phyloP scores from a whole-genome alignment of 2,113 vertebrate species.

The Panthera tigris region DNA sequence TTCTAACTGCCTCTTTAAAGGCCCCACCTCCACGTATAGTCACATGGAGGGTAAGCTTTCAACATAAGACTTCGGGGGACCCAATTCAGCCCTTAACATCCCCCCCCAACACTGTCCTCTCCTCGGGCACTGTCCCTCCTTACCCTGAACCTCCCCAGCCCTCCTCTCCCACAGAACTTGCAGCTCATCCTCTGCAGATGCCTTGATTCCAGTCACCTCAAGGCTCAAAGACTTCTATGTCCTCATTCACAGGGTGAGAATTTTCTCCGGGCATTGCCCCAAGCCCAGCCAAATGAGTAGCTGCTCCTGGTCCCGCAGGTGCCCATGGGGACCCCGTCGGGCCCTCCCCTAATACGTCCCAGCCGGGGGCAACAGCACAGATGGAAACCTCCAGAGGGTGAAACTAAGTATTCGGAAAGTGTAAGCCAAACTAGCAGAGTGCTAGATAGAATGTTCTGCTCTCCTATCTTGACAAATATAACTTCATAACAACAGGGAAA shows the following conservation, averaged over 20 bases:
- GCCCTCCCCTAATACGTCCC: not conserved
- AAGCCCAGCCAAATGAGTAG: not conserved
- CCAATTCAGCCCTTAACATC: not conserved
- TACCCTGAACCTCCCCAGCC: too few relatives aligned
- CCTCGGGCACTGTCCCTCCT: rapidly evolving
- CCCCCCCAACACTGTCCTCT: not conserved
- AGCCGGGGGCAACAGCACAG: not conserved
- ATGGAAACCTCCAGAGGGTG: not conserved
- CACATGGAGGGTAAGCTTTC: not conserved
- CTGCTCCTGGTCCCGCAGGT: not conserved
- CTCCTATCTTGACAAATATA: not conserved
- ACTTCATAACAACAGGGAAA: not conserved
- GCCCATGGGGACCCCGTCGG: rapidly evolving
- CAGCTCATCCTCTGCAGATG: not conserved
- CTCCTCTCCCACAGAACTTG: not conserved
- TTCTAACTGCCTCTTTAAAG: not conserved
- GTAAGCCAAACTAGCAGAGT: too few relatives aligned
- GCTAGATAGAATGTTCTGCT: not conserved
- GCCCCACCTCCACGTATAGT: not conserved
- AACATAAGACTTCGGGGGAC: rapidly evolving
- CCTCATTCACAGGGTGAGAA: not conserved
- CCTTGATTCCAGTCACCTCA: not conserved
- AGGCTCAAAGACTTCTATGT: too few relatives aligned
- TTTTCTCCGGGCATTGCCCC: rapidly evolving
- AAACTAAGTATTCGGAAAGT: not conserved